Base-by-base conservation (phyloP, 2,797 vertebrate species). In the Betta splendens region DNA sequence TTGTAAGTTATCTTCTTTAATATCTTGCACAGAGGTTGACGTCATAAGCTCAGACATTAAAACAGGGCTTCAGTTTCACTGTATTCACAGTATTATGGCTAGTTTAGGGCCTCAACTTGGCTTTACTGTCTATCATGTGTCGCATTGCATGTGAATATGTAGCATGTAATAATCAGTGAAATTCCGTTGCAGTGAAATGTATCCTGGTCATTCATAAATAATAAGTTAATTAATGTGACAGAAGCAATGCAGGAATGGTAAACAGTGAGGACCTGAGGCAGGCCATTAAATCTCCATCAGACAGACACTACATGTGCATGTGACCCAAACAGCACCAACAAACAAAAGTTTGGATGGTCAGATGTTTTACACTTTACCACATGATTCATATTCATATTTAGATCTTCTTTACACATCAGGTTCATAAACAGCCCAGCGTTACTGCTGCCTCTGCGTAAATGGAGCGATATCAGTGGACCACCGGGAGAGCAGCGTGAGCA, bases 211-310 rank as follows among this genome's bases (percentile, higher is more conserved):
- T 52, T 46, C 25, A 50, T 2, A 42, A 23, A 26, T 13, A 60
- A n/a, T n/a, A 38, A 29, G 21, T 22, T 29, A 42, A 52, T 60
- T 44, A 58, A 22, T 25, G 33, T 50, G 21, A 16, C 5, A 42
- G 15, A 43, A 39, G 35, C 23, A 18, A 18, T 2, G n/a, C n/a
- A 32, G 35, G 23, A 18, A 18, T 2, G 20, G 40, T 33, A 40
- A 50, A 58, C 48, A 44, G 35, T 33, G 5, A 13, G 23, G 5
- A 32, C 51, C 56, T 44, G 39, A 5, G 50, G 68, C 40, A 3
- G 35, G 44, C 17, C 39, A 23, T 54, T 45, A 54, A 20, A 64
- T 29, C 20, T 21, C 20, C 48, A 43, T 47, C 57, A 62, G 26
- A 42, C 62, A 33, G 25, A 17, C 47, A 29, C 16, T 5, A 37